phyloP scores from a whole-genome alignment of 2,113 vertebrate genomes.

The Cyprinus carpio region DNA sequence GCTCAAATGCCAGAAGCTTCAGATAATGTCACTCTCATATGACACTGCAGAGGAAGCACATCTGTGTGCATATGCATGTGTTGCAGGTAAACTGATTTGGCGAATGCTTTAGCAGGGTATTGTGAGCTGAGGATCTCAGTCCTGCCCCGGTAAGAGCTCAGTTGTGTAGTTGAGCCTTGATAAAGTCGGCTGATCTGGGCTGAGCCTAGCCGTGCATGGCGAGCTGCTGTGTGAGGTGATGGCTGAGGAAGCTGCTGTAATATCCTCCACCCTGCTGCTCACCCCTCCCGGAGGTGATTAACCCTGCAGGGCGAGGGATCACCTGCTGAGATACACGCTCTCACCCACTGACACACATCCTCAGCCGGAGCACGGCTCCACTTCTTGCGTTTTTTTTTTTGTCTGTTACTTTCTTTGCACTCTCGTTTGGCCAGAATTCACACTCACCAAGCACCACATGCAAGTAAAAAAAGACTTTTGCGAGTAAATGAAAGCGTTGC shows the following conservation, averaged over 20 bases:
- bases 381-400: background rate
- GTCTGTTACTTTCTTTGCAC: background rate
- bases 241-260: slow-evolving; percentile 18
- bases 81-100: slow-evolving; percentile 3
- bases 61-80: slow-evolving; percentile 32
- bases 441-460: background rate
- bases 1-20: slow-evolving; percentile 39
- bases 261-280: slow-evolving; percentile 37
- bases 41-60: background rate
- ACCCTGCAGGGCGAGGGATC: slow-evolving; percentile 36
- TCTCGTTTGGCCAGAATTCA: background rate
- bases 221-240: background rate
- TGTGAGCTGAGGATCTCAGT: slow-evolving; percentile 6
- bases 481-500: background rate
- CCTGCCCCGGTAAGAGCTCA: background rate
- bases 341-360: slow-evolving; percentile 41
- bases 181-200: slow-evolving; percentile 39
- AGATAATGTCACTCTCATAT: background rate
- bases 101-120: background rate
- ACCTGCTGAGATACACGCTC: slow-evolving; percentile 21
- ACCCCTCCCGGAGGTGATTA: slow-evolving; percentile 30
- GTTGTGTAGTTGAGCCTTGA: slow-evolving; percentile 34
- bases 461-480: background rate
- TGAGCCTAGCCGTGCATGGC: slow-evolving; percentile 36
- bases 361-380: background rate